phyloP scores from a whole-genome alignment of 2,797 vertebrate genomes.

The Dallia pectoralis region DNA sequence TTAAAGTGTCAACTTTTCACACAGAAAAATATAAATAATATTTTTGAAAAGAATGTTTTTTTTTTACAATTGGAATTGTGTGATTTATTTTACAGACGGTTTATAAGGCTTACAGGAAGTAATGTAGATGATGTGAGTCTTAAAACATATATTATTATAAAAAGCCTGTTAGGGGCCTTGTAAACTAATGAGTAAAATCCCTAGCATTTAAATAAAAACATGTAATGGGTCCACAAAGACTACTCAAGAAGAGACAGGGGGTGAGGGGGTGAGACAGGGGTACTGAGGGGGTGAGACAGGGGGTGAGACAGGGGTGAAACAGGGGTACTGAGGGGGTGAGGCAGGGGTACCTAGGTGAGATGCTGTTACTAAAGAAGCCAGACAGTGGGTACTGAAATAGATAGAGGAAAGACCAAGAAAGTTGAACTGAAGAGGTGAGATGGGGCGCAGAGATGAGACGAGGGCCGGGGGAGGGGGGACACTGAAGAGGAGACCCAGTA shows the following conservation, averaged over 20 bases:
- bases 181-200: conserved; percentile 66
- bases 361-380: not conserved
- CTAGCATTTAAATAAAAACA: conserved; percentile 63
- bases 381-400: not conserved
- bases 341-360: not conserved
- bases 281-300: not conserved
- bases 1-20: conserved; percentile 67
- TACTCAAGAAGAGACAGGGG: not conserved
- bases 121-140: conserved; percentile 28
- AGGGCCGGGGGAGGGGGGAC: conserved; percentile 26
- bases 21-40: conserved; percentile 35
- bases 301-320: too few relatives aligned
- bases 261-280: not conserved
- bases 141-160: conserved; percentile 41
- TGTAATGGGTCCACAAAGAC: conserved; percentile 61
- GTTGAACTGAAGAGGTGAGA: not conserved
- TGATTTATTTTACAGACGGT: conserved; percentile 35
- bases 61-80: conserved; percentile 47
- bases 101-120: conserved; percentile 51
- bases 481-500: conserved; percentile 53
- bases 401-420: not conserved
- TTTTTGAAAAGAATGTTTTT: conserved; percentile 34
- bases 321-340: not conserved
- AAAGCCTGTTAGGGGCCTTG: conserved; percentile 56
- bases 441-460: conserved; percentile 32